A percentile compares a stretch with the other conserved stretches of the same genome.
Evolutionary conservation across 2,113 vertebrate genomes (phyloP).

Genomic region (Seriola dumerili): DNA sequence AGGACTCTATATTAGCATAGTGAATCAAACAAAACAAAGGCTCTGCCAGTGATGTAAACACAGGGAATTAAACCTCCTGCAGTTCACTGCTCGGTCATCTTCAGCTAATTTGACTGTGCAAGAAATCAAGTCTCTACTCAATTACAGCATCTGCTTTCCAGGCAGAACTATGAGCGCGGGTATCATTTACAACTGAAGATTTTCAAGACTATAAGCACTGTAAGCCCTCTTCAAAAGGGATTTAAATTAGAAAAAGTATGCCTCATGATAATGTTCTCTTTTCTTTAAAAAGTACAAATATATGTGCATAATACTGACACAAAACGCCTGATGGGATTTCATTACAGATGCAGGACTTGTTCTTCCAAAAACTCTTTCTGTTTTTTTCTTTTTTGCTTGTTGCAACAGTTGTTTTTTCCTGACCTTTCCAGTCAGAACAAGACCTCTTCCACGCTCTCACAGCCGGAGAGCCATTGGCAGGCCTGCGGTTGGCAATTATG

Average conservation of each 20-base stretch:
- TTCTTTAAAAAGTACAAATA: constrained; percentile 53
- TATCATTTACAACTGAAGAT: constrained; percentile 58
- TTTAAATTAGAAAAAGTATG: constrained; percentile 45
- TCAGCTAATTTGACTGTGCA: constrained; percentile 72
- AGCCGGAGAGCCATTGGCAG: constrained; percentile 53
- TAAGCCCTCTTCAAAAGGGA: constrained; percentile 57
- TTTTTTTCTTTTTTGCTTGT: constrained; percentile 18
- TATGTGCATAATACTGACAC: constrained; percentile 61
- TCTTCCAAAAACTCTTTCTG: constrained; percentile 40
- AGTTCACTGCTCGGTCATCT: constrained; percentile 81
- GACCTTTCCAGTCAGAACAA: constrained; percentile 62
- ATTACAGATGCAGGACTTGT: constrained; percentile 67
- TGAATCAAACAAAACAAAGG: constrained; percentile 81
- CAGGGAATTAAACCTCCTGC: constrained; percentile 75
- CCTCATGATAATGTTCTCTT: constrained; percentile 50
- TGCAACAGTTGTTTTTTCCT: constrained; percentile 57
- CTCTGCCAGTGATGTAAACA: constrained; percentile 78
- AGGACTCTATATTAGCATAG: constrained; percentile 78
- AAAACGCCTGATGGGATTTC: constrained; percentile 65
- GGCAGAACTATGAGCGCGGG: constrained; percentile 52
- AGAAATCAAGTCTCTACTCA: constrained; percentile 73
- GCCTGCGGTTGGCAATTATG: constrained; percentile 64
- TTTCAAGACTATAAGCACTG: constrained; percentile 28
- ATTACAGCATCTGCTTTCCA: constrained; percentile 74
- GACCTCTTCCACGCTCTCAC: constrained; percentile 54